phyloP scores from a whole-genome alignment of 2,888 invertebrate species.

The Acleris laterana region DNA sequence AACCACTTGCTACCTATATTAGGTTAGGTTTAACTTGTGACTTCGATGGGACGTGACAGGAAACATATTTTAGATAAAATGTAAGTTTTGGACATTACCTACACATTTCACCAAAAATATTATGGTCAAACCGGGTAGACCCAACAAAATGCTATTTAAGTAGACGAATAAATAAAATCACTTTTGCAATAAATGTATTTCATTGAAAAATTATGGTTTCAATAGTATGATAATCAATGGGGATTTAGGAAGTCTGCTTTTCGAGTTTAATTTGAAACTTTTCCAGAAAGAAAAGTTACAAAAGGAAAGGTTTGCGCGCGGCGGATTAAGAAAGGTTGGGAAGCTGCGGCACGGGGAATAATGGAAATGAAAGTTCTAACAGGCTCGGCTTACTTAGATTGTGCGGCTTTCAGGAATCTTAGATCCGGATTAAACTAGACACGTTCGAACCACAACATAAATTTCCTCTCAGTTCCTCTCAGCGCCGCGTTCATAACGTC shows the following conservation, averaged over 20 bases:
- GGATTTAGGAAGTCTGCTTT: slow-evolving; percentile 52
- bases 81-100: too few relatives aligned
- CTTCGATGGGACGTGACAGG: too few relatives aligned
- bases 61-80: too few relatives aligned
- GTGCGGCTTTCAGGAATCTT: slow-evolving; percentile 66
- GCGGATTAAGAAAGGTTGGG: slow-evolving; percentile 64
- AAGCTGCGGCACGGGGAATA: slow-evolving; percentile 41
- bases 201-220: background rate
- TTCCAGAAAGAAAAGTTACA: slow-evolving; percentile 57
- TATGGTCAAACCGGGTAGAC: too few relatives aligned
- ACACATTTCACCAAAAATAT: too few relatives aligned
- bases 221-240: slow-evolving; percentile 46
- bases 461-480: slow-evolving; percentile 66
- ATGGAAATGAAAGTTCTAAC: slow-evolving; percentile 57
- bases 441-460: slow-evolving; percentile 70
- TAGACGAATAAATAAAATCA: background rate
- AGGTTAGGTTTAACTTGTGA: too few relatives aligned
- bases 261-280: slow-evolving; percentile 59
- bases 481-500: slow-evolving; percentile 53
- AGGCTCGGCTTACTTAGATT: slow-evolving; percentile 71
- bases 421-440: slow-evolving; percentile 71
- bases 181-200: background rate
- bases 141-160: background rate
- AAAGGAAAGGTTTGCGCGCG: slow-evolving; percentile 57
- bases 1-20: too few relatives aligned